These are phyloP conservation scores for Ia io DNA, from an alignment of 2,113 vertebrate species.

Conservation along the genomic window DNA sequence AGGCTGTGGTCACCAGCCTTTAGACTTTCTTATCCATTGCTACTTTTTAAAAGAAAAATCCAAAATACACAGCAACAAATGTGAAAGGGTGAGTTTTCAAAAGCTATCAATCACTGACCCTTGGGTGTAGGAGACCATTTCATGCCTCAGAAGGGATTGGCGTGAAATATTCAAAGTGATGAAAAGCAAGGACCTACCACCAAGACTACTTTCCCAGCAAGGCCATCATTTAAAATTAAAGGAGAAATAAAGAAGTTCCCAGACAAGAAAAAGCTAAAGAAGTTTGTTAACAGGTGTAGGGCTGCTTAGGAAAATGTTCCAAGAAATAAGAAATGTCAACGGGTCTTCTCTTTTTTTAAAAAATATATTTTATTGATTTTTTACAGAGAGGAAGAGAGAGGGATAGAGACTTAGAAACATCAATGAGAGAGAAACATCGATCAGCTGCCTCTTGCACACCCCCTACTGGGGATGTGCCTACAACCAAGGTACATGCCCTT, in stretches of 20 bases:
- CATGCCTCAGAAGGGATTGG: neutral
- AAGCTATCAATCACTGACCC: neutral
- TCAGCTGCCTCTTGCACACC: too few relatives aligned
- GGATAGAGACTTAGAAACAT: too few relatives aligned
- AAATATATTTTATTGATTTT: too few relatives aligned
- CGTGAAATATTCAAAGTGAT: neutral
- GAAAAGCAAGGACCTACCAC: neutral
- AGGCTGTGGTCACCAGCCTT: neutral
- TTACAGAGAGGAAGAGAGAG: too few relatives aligned
- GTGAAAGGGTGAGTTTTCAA: neutral
- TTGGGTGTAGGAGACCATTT: too few relatives aligned
- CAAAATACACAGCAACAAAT: neutral
- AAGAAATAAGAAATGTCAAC: neutral
- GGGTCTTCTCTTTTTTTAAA: too few relatives aligned
- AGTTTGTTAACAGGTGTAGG: neutral
- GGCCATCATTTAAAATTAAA: neutral
- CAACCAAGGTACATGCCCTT: too few relatives aligned
- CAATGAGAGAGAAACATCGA: too few relatives aligned
- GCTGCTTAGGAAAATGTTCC: neutral
- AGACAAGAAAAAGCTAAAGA: neutral
- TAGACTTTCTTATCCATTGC: neutral
- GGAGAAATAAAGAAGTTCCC: neutral
- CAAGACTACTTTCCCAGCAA: neutral
- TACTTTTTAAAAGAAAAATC: neutral
- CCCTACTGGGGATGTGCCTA: too few relatives aligned